Base-by-base conservation (phyloP, 2,888 invertebrate species). In the Tachina grossa region DNA sequence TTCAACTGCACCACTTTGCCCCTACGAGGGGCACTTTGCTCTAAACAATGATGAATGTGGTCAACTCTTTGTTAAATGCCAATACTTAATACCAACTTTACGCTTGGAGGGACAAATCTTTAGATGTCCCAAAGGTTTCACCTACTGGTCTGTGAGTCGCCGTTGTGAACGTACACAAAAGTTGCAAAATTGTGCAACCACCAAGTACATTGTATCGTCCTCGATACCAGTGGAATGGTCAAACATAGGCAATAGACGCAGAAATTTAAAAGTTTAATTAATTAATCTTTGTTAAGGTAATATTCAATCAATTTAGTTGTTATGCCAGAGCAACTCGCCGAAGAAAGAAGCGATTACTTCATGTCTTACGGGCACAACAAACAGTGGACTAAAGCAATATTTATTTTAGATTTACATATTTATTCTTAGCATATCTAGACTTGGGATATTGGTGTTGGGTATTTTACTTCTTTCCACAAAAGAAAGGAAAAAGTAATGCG, bases 71-170 rank as follows among this genome's bases (percentile, higher is more conserved):
- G 93, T 96, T 68, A 97, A 96, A 92, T 97, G 97, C 91, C 93
- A 93, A 88, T 93, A 92, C 88, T 92, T 93, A 14, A 87, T 89
- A 13, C 93, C 93, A 86, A 90, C 93, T 1, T 94, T 93, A 63
- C 93, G 93, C 74, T 91, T 96, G 88, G 94, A 95, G 91, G 97
- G 96, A 16, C 95, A 94, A 88, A 93, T 97, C 14, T 95, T 95
- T 91, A 95, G 95, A 89, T 97, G 97, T 92, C 97, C 97, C 0
- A 93, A 95, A 88, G 95, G 95, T 59, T 96, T 95, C 88, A 94
- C 95, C 6, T 97, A 95, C 90, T 97, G 96, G 96, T 94, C 95
- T 59, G 94, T 96, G 5, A 97, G 96, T 88, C 94, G 95, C 91
- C 94, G 95, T 89, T 97, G 97, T 90, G 97, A 97, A 92, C 94